Base-by-base conservation (phyloP, 2,888 invertebrate genomes). In the Dyspetes luteomarginatus region DNA sequence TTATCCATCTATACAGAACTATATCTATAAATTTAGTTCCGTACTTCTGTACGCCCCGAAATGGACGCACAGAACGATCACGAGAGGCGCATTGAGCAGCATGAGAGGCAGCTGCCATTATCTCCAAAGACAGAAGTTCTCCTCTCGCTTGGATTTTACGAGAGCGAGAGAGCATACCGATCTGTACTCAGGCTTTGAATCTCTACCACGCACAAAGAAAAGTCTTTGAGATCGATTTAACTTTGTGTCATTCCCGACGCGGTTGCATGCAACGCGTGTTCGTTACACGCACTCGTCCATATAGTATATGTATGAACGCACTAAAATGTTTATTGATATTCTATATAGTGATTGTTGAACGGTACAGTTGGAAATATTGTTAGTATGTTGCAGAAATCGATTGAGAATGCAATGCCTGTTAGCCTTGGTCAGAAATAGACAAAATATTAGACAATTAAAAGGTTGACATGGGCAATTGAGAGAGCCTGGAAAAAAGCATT, bases 121-220 rank as follows among this genome's bases (percentile, higher is more conserved):
- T 83, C 83, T 83, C 78, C 84, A 77, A 84, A 81, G 78, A 79
- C 78, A 81, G 83, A 78, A 84, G 28, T 65, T 12, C 12, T 22
- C 4, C 52, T 19, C 9, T 41, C 71, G 43, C 28, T 45, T 9
- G 68, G 69, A 69, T 45, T 64, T 56, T 4, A 36, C 71, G 26
- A 50, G 41, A 17, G 41, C 5, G 3, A 58, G 19, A 69, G 26
- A 28, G 48, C 60, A 15, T 65, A 24, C 28, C 12, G 15, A 67
- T 48, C 26, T 12, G 36, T 36, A 12, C n/a, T n/a, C n/a, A n/a
- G n/a, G n/a, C n/a, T n/a, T n/a, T n/a, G n/a, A n/a, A n/a, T n/a
- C n/a, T 12, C 36, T 36, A 36, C 2, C 12, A 36, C 36, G 36
- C 36, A 36, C 36, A 36, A 12, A 36, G 22, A 9, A 24, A 24